Evolutionary conservation across 2,113 vertebrate species (phyloP), one percentile per base, ranked within the genome.

Genomic region (Chaenocephalus aceratus): DNA sequence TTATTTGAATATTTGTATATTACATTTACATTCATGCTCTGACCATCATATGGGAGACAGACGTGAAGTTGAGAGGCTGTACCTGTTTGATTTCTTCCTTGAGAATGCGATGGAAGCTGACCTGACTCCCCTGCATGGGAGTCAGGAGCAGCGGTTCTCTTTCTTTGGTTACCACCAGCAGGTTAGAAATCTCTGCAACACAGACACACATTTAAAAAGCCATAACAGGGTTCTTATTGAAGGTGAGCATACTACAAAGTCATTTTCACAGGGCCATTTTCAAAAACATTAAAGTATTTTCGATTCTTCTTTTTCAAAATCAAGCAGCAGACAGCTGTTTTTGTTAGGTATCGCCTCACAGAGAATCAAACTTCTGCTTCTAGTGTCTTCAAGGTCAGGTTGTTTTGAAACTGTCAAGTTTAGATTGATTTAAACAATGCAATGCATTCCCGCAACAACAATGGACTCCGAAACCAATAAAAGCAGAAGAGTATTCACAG

Each of bases 81-180:
- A 98, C 98, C 93, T 98, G 96, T 0, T 93, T 62, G 10, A 99
- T 97, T 70, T 97, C 96, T 53, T 99, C 97, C 91, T 97, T 99
- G 73, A 96, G 96, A 84, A 99, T 99, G 9, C 96, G 94, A 75
- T 97, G 95, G 84, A 99, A 99, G 88, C 96, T 99, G 88, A 99
- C 93, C 88, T 98, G 97, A 51, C 96, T 96, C 61, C 97, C 84
- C 89, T 88, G 73, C 84, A 93, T 71, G 84, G 95, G 94, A 2
- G 94, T 95, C 74, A 92, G 92, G 23, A 72, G 72, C 11, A 53
- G 62, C 10, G 92, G 93, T 0, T 96, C 96, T 89, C 95, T 95
- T 23, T 94, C 90, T 88, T 96, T 97, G n/a, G 97, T 99, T 52
- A 97, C 96, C 88, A 99, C 97, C 44, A 99, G 94, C 70, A 99